Percentiles rank a stretch among this genome's conserved stretches.
Evolutionary conservation across 2,113 vertebrate species (phyloP).

Genomic region (Callorhinus ursinus): DNA sequence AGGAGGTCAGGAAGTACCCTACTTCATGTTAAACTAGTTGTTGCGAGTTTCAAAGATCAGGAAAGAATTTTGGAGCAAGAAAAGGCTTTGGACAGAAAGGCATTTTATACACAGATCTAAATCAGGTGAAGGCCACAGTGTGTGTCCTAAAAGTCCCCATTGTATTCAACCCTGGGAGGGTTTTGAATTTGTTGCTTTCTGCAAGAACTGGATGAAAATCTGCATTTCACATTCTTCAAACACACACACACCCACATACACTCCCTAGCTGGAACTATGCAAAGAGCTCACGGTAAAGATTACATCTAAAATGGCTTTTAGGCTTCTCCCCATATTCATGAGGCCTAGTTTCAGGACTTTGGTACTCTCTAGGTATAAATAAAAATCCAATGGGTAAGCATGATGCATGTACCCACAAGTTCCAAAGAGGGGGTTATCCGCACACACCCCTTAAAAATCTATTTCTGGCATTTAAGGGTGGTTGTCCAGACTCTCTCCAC

Average conservation of each 20-base stretch:
- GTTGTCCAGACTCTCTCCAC: slow-evolving; percentile 40
- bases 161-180: neutral
- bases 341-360: neutral
- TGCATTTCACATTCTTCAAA: slow-evolving; percentile 30
- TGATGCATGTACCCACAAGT: neutral
- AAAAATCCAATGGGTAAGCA: slow-evolving; percentile 24
- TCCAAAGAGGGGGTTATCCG: slow-evolving; percentile 9
- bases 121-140: neutral
- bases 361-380: neutral
- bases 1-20: neutral
- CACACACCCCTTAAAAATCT: slow-evolving; percentile 61
- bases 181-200: slow-evolving; percentile 52
- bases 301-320: neutral
- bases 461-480: slow-evolving; percentile 59
- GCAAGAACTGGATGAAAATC: slow-evolving; percentile 35
- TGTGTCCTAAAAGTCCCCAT: neutral
- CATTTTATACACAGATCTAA: neutral
- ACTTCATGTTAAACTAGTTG: neutral
- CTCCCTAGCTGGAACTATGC: neutral
- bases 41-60: slow-evolving; percentile 19
- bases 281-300: neutral
- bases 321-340: neutral
- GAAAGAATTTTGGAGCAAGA: slow-evolving; percentile 26
- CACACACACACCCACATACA: neutral
- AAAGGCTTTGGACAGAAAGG: slow-evolving; percentile 36